These are phyloP conservation scores for Diphyllodes magnificus DNA, from an alignment of 2,113 vertebrate genomes.

Conservation along the genomic window DNA sequence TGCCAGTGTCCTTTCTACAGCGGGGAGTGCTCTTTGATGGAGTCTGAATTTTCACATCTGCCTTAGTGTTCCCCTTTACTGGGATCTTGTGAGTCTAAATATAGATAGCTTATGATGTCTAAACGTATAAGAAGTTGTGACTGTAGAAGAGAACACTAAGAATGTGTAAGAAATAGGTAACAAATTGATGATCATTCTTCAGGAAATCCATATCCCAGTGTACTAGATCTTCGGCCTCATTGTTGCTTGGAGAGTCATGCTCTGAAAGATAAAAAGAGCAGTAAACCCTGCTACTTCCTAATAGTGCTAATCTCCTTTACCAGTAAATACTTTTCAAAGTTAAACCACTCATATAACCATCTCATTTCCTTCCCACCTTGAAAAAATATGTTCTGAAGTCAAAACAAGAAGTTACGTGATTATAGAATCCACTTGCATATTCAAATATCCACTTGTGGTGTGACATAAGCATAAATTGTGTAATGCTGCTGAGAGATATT, in stretches of 20 bases:
- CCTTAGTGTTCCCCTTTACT: not conserved
- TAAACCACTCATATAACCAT: not conserved
- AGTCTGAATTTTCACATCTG: not conserved
- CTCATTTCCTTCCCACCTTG: not conserved
- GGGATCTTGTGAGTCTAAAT: not conserved
- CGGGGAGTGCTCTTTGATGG: not conserved
- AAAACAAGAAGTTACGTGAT: not conserved
- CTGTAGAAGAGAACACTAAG: not conserved
- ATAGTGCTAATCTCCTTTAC: not conserved
- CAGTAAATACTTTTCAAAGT: not conserved
- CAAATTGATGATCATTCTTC: not conserved
- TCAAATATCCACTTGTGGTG: not conserved
- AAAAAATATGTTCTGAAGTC: not conserved
- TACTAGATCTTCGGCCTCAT: not conserved
- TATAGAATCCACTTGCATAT: not conserved
- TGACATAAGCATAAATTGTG: not conserved
- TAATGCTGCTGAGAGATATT: not conserved
- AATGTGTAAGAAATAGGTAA: not conserved
- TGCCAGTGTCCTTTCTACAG: not conserved
- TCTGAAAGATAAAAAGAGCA: not conserved
- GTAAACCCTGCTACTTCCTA: not conserved
- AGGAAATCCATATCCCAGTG: not conserved
- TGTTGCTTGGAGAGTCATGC: accelerated
- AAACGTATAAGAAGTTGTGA: not conserved
- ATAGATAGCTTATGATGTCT: not conserved